Evolutionary conservation across 1,140 invertebrate genomes (phyloP), one percentile per base, ranked within the genome.

Genomic region (Panulirus ornatus): DNA sequence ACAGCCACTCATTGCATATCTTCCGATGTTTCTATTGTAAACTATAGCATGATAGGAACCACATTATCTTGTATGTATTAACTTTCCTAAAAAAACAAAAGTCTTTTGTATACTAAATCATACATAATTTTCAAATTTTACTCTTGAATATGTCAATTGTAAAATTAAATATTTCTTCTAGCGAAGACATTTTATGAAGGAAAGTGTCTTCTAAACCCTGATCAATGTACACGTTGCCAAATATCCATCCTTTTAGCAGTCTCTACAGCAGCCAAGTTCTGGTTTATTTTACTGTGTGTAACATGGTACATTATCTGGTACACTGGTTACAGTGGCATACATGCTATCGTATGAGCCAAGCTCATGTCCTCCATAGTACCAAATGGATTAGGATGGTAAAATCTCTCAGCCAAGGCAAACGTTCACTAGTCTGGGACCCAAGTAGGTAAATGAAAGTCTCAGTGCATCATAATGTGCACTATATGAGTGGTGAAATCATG

Each of bases 11-110:
- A 66, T 40, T 83, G 54, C 81, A 83, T 83, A 66, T 63, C 81
- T 54, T 66, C 8, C 22, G n/a, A 83, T 83, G 66, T 34, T 83
- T 83, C 81, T 54, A 83, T 40, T 54, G 11, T 38, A n/a, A 36
- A 78, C 58, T 63, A n/a, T n/a, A 58, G 81, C 66, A 34, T 58
- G 54, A 83, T 83, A 82, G 47, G 58, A 58, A 11, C 54, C 11
- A 66, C 8, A 30, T 66, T 66, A 27, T 22, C 54, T 58, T 19
- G 54, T 58, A 58, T 58, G 54, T 58, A 58, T 58, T 58, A 19
- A n/a, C 54, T 19, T 27, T 66, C 58, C 58, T 11, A 66, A 66
- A 27, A 27, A 66, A 66, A n/a, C 58, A 66, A n/a, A 66, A 66
- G 30, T 66, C 58, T 66, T 66, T 22, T 30, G 58, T 66, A 66